A percentile compares a stretch with the other conserved stretches of the same genome.
Conservation (phyloP, 2,888 invertebrate genomes). For the Chaetogeoica ovagalla region DNA sequence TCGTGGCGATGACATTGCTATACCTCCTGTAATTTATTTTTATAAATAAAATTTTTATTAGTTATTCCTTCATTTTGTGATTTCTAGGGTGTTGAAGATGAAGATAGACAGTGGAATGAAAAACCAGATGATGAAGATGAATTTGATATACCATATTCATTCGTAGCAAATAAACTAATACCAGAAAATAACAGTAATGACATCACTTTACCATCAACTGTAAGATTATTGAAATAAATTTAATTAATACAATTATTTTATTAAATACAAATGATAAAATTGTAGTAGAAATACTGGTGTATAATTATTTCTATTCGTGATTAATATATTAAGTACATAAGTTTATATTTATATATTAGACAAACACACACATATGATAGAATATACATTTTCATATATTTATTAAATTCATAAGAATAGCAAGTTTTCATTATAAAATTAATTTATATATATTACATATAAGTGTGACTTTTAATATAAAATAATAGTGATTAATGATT, state of each 20-base stretch:
- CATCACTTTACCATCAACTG: slow-evolving; percentile 28
- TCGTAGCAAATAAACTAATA: slow-evolving; percentile 17
- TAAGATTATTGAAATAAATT: slow-evolving; percentile 18
- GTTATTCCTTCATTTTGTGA: neutral
- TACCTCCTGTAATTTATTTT: slow-evolving; percentile 38
- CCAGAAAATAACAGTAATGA: neutral
- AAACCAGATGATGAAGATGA: slow-evolving; percentile 40
- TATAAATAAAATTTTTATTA: no score
- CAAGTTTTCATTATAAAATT: no score
- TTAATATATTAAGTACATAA: no score
- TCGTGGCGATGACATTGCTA: slow-evolving; percentile 12
- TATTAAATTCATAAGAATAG: no score
- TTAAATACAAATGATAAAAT: neutral
- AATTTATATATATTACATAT: no score
- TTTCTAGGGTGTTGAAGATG: slow-evolving; percentile 35
- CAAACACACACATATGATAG: no score
- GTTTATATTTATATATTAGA: no score
- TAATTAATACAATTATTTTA: neutral
- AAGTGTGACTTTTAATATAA: no score
- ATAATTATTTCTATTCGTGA: no score
- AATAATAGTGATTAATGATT: no score
- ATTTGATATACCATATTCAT: slow-evolving; percentile 40
- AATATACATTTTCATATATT: no score
- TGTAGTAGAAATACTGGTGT: neutral
- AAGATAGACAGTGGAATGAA: slow-evolving; percentile 37